Evolutionary conservation across 2,888 invertebrate genomes (phyloP).

Genomic region (Diarsia brunnea): DNA sequence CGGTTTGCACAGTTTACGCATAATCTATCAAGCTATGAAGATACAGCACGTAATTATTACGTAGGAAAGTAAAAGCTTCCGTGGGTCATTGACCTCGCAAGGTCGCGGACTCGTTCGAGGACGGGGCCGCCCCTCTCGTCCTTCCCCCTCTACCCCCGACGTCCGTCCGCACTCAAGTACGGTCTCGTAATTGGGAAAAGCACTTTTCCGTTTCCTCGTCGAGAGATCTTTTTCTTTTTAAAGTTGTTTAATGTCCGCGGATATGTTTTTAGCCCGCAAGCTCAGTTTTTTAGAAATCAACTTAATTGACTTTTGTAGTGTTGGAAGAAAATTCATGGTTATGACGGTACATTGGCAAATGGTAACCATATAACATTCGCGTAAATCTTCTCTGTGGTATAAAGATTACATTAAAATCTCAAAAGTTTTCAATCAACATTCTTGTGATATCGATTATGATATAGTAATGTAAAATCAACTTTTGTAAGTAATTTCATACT

Average conservation of each 20-base stretch:
- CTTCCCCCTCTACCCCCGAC: constrained; percentile 8
- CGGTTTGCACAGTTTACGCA: constrained; percentile 8
- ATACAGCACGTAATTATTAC: constrained; percentile 55
- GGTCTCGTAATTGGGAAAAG: constrained; percentile 67
- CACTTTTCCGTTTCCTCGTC: constrained; percentile 62
- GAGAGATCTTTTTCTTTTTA: constrained; percentile 46
- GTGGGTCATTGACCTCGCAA: constrained; percentile 70
- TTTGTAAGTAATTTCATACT: background rate
- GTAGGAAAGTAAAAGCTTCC: constrained; percentile 72
- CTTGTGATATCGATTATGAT: background rate
- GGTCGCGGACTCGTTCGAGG: constrained; percentile 69
- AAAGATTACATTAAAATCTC: background rate
- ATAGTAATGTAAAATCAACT: too few species aligned
- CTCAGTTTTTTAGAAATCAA: background rate
- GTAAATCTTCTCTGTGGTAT: too few species aligned
- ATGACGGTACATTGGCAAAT: background rate
- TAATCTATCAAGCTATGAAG: constrained; percentile 29
- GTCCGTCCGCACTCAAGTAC: constrained; percentile 60
- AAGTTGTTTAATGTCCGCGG: constrained; percentile 40
- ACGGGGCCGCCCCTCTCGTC: constrained; percentile 44
- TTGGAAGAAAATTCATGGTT: background rate
- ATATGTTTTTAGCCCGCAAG: constrained; percentile 10
- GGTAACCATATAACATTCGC: background rate
- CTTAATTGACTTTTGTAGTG: background rate
- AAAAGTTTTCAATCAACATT: constrained; percentile 5